These are phyloP conservation scores for Petroica traversi DNA, from an alignment of 2,113 vertebrate genomes.

Conservation along the genomic window DNA sequence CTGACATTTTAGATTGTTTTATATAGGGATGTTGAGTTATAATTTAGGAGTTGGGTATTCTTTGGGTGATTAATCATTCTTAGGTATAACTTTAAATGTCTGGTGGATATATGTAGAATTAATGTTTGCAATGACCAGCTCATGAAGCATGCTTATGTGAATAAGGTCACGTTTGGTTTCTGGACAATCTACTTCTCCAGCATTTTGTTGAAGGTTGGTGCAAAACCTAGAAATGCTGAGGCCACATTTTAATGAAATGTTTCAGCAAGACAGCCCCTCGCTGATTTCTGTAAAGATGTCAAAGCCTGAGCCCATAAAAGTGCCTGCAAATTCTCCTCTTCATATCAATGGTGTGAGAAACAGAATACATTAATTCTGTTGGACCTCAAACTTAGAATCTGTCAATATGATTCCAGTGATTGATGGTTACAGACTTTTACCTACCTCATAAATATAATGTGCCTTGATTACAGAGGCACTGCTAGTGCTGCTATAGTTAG, in stretches of 20 bases:
- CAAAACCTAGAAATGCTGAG: neutral
- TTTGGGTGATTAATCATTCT: slow-evolving; percentile 74
- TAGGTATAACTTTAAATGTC: slow-evolving; percentile 33
- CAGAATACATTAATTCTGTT: slow-evolving; percentile 64
- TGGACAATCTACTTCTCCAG: neutral
- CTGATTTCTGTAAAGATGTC: slow-evolving; percentile 57
- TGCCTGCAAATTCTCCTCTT: slow-evolving; percentile 34
- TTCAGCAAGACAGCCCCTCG: slow-evolving; percentile 31
- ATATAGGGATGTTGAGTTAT: slow-evolving; percentile 71
- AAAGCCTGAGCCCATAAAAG: slow-evolving; percentile 53
- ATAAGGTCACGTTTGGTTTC: slow-evolving; percentile 26
- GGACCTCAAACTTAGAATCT: slow-evolving; percentile 72
- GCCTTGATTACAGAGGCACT: slow-evolving; percentile 70
- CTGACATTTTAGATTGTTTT: slow-evolving; percentile 82
- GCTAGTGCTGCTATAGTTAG: slow-evolving; percentile 68
- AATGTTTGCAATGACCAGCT: slow-evolving; percentile 16
- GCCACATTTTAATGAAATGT: slow-evolving; percentile 13
- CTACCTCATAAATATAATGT: slow-evolving; percentile 79
- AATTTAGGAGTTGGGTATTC: slow-evolving; percentile 74
- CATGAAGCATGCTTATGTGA: neutral
- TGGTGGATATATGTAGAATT: neutral
- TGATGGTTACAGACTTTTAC: slow-evolving; percentile 77
- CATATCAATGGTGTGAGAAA: slow-evolving; percentile 62
- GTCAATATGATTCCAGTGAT: slow-evolving; percentile 73
- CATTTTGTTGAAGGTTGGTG: neutral